phyloP scores from a whole-genome alignment of 2,113 vertebrate genomes.

The Blennius ocellaris region DNA sequence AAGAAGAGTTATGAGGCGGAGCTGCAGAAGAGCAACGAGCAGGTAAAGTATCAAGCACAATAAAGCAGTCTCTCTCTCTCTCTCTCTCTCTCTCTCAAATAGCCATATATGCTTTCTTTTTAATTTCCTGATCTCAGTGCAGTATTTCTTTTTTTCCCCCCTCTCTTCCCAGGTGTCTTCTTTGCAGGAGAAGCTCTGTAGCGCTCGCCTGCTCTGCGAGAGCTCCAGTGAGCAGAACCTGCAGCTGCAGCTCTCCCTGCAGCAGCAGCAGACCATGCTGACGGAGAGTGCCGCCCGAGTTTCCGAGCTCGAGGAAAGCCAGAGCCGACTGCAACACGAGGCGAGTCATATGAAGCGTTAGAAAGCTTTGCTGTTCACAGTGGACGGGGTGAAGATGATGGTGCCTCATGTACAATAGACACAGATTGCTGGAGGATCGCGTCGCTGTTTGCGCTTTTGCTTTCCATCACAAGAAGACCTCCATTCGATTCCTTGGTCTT shows the following conservation, averaged over 20 bases:
- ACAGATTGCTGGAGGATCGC: too few relatives aligned
- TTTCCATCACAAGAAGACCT: too few relatives aligned
- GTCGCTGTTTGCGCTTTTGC: too few relatives aligned
- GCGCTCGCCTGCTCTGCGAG: slow-evolving; percentile 82
- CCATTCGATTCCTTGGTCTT: too few relatives aligned
- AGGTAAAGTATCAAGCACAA: slow-evolving; percentile 75
- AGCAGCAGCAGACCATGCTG: slow-evolving; percentile 93
- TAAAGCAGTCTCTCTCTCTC: not conserved
- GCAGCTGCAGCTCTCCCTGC: slow-evolving; percentile 88
- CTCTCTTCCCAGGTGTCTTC: slow-evolving; percentile 82
- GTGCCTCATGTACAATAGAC: too few relatives aligned
- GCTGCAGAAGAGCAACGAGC: slow-evolving; percentile 85
- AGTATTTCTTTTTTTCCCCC: not conserved
- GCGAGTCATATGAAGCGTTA: slow-evolving; percentile 63
- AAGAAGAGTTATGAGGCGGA: slow-evolving; percentile 86
- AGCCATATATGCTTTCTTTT: too few relatives aligned
- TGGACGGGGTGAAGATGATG: too few relatives aligned
- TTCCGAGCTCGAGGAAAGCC: slow-evolving; percentile 91
- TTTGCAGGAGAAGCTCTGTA: slow-evolving; percentile 89
- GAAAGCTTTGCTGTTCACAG: too few relatives aligned
- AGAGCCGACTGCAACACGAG: slow-evolving; percentile 89
- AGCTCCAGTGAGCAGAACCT: slow-evolving; percentile 87
- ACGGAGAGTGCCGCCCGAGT: slow-evolving; percentile 89
- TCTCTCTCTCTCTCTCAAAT: not conserved
- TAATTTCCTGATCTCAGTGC: too few relatives aligned